These are phyloP conservation scores for Anguilla rostrata DNA, from an alignment of 2,113 vertebrate species.

Conservation along the genomic window DNA sequence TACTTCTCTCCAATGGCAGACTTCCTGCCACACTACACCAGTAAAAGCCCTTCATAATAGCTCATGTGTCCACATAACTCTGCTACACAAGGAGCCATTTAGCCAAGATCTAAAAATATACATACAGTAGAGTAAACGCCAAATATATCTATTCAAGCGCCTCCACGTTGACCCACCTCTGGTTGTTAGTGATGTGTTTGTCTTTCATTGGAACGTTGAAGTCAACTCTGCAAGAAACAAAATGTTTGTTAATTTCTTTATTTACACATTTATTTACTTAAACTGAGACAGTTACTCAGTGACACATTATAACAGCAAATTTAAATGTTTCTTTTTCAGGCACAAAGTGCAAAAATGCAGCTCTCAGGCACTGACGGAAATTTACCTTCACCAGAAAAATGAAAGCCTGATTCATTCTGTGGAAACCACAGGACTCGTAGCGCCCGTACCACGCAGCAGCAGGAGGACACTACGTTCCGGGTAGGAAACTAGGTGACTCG, in stretches of 20 bases:
- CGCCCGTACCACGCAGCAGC: background rate
- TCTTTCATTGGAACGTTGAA: slow-evolving; percentile 99
- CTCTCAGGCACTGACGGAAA: background rate
- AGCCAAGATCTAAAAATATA: slow-evolving; percentile 2
- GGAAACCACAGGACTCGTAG: background rate
- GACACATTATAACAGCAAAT: background rate
- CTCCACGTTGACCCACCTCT: slow-evolving; percentile 77
- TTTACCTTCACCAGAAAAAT: background rate
- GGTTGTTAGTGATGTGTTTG: slow-evolving; percentile 95
- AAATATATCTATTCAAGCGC: background rate
- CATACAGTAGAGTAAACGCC: slow-evolving; percentile 8
- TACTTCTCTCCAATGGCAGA: background rate
- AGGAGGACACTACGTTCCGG: background rate
- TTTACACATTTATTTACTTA: too few species aligned
- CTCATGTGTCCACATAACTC: background rate
- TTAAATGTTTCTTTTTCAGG: background rate
- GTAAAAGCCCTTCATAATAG: background rate
- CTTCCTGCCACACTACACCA: background rate
- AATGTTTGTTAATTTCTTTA: background rate
- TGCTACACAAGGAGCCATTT: background rate
- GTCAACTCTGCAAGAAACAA: slow-evolving; percentile 80
- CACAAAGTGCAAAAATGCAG: background rate
- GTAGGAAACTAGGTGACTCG: background rate
- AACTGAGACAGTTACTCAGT: background rate
- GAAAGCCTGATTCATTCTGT: background rate